A percentile compares a stretch with the other conserved stretches of the same genome.
Conservation (phyloP, 2,797 vertebrate species). For the Lagodon rhomboides region DNA sequence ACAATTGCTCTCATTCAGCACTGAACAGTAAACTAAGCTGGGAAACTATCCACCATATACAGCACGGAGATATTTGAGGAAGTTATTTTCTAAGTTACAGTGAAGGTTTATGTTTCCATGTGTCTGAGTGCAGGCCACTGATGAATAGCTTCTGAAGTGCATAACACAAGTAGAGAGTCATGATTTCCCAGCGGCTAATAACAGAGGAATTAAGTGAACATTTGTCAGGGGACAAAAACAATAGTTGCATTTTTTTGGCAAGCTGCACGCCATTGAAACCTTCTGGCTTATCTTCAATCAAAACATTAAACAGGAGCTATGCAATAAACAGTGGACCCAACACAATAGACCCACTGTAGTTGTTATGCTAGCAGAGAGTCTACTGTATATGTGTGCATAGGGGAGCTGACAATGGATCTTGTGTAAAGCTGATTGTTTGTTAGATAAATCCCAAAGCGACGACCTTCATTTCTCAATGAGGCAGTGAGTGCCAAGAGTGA, state of each 20-base stretch:
- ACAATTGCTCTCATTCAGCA: constrained; percentile 25
- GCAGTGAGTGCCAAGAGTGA: constrained; percentile 25
- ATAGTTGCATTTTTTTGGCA: constrained; percentile 64
- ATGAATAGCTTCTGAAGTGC: constrained; percentile 46
- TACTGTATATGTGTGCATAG: constrained; percentile 14
- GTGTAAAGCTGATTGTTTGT: constrained; percentile 38
- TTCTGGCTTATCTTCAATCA: constrained; percentile 71
- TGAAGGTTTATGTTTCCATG: constrained; percentile 6
- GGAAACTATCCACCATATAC: constrained; percentile 41
- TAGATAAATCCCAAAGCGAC: constrained; percentile 41
- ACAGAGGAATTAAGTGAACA: constrained; percentile 52
- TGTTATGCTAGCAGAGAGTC: constrained; percentile 32
- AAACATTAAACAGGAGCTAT: constrained; percentile 69
- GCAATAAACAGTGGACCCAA: constrained; percentile 69
- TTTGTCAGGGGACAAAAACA: constrained; percentile 65
- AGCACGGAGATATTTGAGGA: constrained; percentile 50
- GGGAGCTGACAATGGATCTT: constrained; percentile 35
- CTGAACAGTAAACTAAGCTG: constrained; percentile 58
- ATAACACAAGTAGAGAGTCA: constrained; percentile 36
- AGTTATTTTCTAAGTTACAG: background rate
- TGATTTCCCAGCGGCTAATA: constrained; percentile 50
- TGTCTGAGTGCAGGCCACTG: constrained; percentile 6
- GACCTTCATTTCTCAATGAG: constrained; percentile 39
- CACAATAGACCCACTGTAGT: constrained; percentile 64
- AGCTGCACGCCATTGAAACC: constrained; percentile 64